Evolutionary conservation across 2,888 invertebrate genomes (phyloP).

Genomic region (Aphidoletes aphidimyza): DNA sequence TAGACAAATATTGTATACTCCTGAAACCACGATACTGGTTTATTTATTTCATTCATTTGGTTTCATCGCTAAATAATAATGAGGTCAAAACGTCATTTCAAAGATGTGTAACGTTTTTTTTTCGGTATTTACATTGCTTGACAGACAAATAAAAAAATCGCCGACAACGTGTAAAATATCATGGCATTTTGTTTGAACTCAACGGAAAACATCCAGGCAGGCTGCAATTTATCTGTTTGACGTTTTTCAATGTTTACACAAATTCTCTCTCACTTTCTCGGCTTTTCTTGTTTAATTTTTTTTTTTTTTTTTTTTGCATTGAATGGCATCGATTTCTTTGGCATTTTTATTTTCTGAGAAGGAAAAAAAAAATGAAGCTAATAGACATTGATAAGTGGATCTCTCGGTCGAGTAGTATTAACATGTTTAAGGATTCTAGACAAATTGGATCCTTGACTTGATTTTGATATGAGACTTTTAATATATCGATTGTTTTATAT

Average conservation of each 20-base stretch:
- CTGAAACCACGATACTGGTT: background rate
- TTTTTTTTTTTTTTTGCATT: no score
- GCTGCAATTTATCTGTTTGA: background rate
- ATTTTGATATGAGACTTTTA: no score
- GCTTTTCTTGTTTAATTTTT: no score
- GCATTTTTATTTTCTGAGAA: background rate
- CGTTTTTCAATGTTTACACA: background rate
- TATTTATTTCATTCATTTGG: background rate
- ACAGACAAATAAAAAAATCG: background rate
- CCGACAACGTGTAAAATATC: background rate
- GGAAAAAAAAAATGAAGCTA: background rate
- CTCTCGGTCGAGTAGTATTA: background rate
- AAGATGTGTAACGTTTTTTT: background rate
- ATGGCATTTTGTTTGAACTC: conserved; percentile 22
- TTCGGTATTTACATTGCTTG: background rate
- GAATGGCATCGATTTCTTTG: conserved; percentile 10
- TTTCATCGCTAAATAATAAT: background rate
- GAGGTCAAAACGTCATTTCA: conserved; percentile 42
- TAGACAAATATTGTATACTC: no score
- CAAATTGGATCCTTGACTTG: conserved; percentile 25
- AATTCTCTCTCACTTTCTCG: background rate
- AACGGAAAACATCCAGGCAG: background rate
- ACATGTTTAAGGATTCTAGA: background rate
- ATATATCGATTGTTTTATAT: no score
- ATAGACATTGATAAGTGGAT: conserved; percentile 17